These are phyloP conservation scores for Eledona agricola DNA, from an alignment of 2,888 invertebrate genomes.

Conservation along the genomic window DNA sequence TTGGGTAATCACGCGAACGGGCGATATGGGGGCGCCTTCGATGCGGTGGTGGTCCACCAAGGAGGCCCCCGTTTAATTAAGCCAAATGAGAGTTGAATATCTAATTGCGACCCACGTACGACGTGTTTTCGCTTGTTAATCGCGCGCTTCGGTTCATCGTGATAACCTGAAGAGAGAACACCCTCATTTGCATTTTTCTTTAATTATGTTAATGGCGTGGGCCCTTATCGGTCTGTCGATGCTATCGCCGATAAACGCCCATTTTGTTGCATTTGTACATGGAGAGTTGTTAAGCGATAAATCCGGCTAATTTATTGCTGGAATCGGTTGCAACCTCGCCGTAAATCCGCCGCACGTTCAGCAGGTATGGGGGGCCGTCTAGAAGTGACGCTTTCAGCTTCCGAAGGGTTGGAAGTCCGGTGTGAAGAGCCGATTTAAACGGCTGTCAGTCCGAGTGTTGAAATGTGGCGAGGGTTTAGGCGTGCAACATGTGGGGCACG, in stretches of 20 bases:
- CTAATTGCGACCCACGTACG: constrained; percentile 38
- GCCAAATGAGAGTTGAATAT: constrained; percentile 45
- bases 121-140: constrained; percentile 37
- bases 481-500: constrained; percentile 38
- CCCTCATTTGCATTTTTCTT: constrained; percentile 35
- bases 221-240: constrained; percentile 29
- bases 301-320: constrained; percentile 40
- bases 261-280: constrained; percentile 28
- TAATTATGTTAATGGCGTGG: constrained; percentile 35
- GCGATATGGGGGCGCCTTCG: constrained; percentile 25
- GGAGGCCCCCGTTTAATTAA: constrained; percentile 45
- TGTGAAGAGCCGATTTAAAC: constrained; percentile 22
- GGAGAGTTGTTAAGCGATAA: constrained; percentile 21
- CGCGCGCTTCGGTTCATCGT: constrained; percentile 28
- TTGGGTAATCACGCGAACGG: constrained; percentile 47
- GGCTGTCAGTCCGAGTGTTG: constrained; percentile 30
- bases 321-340: constrained; percentile 3
- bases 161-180: constrained; percentile 25
- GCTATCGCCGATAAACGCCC: constrained; percentile 31
- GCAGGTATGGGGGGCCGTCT: constrained; percentile 5
- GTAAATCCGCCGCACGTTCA: constrained; percentile 11
- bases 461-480: constrained; percentile 31
- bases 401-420: constrained; percentile 9
- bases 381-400: not conserved
- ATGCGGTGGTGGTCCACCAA: constrained; percentile 33